Evolutionary conservation across 2,888 invertebrate genomes (phyloP), one percentile per base, ranked within the genome.

Genomic region (Teleiodes luculella): DNA sequence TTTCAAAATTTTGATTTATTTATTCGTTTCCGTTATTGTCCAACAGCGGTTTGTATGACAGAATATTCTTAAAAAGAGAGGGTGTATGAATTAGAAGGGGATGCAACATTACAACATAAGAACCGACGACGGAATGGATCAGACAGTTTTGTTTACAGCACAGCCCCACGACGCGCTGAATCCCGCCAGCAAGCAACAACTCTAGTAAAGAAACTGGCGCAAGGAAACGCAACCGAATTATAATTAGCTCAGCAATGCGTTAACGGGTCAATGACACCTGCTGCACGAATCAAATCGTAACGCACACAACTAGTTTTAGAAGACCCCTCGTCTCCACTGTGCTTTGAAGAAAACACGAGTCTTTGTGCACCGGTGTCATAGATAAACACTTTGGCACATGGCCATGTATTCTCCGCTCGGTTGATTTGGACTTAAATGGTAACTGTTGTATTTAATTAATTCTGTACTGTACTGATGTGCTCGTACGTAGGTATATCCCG

Each of bases 221-320:
- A 76, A 78, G 80, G 80, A 84, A 81, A 78, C 71, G 66, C 70
- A 70, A 67, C 67, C 63, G 70, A 72, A 74, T 80, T 85, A 86
- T 82, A 84, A 86, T 87, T 86, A 86, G 81, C 77, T 72, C 75
- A 77, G 77, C 75, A 75, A 80, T 81, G 80, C 80, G 81, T 84
- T 84, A 83, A 80, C 74, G 69, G 87, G 86, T 85, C 87, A 87
- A 83, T 86, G 87, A 87, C 87, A 83, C 76, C 64, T 59, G 65
- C 63, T 70, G 72, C 68, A 70, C 72, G 70, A 70, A 78, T 73
- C 66, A 74, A 77, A 76, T 67, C 70, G 69, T 75, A 75, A 75
- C 71, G 51, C 54, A 56, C 52, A 53, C 53, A 35, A 56, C 78
- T 75, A 76, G 30, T 64, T n/a, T 62, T 59, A 53, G 60, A 55